Base-by-base conservation (phyloP, 64 coral and sea anemone species). In the Montipora sp. region DNA sequence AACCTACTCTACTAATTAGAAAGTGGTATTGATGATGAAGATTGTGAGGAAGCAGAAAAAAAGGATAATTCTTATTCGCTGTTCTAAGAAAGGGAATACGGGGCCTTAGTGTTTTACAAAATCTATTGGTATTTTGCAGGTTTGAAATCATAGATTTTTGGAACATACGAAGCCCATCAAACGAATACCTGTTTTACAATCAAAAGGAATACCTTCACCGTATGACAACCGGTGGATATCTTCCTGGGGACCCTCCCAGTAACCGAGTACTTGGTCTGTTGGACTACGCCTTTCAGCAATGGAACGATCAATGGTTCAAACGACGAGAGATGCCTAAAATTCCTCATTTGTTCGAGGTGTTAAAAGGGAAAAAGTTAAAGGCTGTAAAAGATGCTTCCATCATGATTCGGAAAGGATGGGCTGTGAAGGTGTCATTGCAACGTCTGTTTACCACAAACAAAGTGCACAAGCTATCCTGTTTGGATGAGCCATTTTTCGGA, bases 241-340 rank as follows among this genome's bases (percentile, higher is more conserved):
- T 0, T 0, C 78, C 78, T 19, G 80, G 79, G 0, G 91, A 96
- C n/a, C 71, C 80, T 10, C 91, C 91, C 0, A 93, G 90, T 68
- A 76, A 77, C 63, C 60, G 91, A 77, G 87, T 96, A 5, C 11
- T 96, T 0, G 7, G 81, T 5, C 70, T 93, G 36, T 50, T 96
- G 1, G 91, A 87, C 10, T 93, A 75, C 24, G 80, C 87, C 8
- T 96, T 96, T 70, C 88, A 61, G 55, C 90, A 96, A 3, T 93
- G 95, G 95, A 96, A 93, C 51, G 95, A 96, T 24, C 95, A 96
- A 44, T 96, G 95, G 95, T 94, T 91, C 65, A 93, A 90, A 23
- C 75, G 88, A 3, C 24, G 88, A 16, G 81, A 93, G 15, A 80
- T 93, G 75, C 95, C 95, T 13, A 77, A 79, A 81, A 67, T 93